Conservation (phyloP, 2,888 invertebrate species). For the Eubasilissa splendida region DNA sequence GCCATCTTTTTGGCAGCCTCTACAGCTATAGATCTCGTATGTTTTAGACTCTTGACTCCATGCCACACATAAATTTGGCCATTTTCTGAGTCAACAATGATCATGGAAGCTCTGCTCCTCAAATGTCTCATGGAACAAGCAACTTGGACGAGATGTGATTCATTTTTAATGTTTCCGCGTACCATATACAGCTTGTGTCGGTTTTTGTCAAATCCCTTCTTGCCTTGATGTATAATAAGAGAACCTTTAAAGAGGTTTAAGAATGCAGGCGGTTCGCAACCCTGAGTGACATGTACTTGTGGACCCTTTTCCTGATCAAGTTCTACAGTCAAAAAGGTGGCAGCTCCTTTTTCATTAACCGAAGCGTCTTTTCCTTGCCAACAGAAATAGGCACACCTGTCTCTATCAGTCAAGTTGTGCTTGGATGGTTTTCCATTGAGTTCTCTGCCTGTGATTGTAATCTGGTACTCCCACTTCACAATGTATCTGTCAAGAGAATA, state of each 20-base stretch:
- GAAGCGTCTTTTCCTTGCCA: conserved; percentile 94
- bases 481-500: conserved; percentile 93
- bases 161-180: conserved; percentile 82
- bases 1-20: conserved; percentile 76
- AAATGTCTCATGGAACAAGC: conserved; percentile 81
- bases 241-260: conserved; percentile 86
- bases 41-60: conserved; percentile 81
- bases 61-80: conserved; percentile 83
- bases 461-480: conserved; percentile 92
- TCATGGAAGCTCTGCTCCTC: conserved; percentile 85
- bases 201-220: conserved; percentile 73
- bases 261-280: conserved; percentile 90
- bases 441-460: conserved; percentile 88
- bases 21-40: conserved; percentile 77
- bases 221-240: conserved; percentile 86
- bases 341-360: conserved; percentile 93
- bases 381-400: conserved; percentile 94
- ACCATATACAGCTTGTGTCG: conserved; percentile 79
- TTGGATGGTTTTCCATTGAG: conserved; percentile 89
- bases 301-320: conserved; percentile 90
- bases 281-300: conserved; percentile 90
- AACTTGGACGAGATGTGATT: conserved; percentile 87
- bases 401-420: conserved; percentile 85
- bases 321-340: conserved; percentile 92
- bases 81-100: conserved; percentile 80